Conservation (phyloP, 2,888 invertebrate genomes). For the Hemicrepidius hirtus region DNA sequence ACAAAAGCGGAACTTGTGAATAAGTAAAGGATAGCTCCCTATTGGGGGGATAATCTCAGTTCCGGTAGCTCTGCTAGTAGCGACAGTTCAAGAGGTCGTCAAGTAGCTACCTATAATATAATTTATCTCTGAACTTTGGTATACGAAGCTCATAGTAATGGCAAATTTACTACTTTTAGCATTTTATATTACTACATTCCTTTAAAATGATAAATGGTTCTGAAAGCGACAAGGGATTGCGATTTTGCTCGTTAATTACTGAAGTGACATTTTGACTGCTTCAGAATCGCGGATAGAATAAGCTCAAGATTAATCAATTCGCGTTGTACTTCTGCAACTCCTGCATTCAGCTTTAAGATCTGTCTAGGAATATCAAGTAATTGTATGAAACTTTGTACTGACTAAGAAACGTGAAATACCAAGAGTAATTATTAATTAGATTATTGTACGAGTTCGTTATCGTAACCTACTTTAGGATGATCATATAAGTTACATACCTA, state of each 20-base stretch:
- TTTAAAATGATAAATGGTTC: conserved; percentile 6
- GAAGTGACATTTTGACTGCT: conserved; percentile 10
- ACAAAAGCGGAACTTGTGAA: conserved; percentile 29
- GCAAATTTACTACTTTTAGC: neutral
- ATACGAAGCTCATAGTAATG: neutral
- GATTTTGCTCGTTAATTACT: conserved; percentile 14
- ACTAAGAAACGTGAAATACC: neutral
- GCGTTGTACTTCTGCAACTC: conserved; percentile 3
- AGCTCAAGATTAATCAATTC: conserved; percentile 21
- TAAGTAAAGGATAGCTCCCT: conserved; percentile 21
- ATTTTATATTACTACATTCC: neutral
- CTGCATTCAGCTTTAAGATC: conserved; percentile 2
- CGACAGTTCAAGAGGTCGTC: conserved; percentile 26
- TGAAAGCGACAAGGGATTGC: neutral
- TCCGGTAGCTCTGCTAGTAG: conserved; percentile 18
- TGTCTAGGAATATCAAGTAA: neutral
- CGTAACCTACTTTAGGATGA: too few species aligned
- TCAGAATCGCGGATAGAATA: conserved; percentile 14
- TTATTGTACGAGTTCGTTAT: too few species aligned
- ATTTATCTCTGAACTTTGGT: conserved; percentile 18
- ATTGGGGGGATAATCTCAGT: conserved; percentile 30
- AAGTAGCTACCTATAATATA: conserved; percentile 16
- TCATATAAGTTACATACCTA: neutral
- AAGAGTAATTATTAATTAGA: too few species aligned
- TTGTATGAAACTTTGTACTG: neutral